Evolutionary conservation across 1,140 invertebrate species (phyloP).

Genomic region (Zaprionus camerounensis): DNA sequence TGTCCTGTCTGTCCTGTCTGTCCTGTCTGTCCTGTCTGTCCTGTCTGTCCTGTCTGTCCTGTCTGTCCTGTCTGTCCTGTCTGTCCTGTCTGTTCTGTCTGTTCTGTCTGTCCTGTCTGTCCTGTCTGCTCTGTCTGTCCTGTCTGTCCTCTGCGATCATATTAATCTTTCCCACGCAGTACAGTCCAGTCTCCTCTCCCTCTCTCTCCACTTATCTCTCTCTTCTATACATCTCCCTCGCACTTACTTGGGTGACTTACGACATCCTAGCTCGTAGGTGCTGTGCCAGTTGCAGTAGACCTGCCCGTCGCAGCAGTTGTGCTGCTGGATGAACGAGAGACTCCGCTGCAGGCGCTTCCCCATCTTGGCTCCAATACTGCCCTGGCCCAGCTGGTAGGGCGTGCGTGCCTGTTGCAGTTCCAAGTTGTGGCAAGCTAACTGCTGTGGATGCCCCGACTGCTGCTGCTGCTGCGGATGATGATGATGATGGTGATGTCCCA

Average conservation of each 20-base stretch:
- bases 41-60: neutral
- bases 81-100: too few relatives aligned
- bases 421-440: constrained; percentile 42
- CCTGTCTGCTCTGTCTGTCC: neutral
- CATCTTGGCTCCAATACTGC: constrained; percentile 71
- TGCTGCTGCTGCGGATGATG: constrained; percentile 42
- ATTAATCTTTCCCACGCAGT: too few relatives aligned
- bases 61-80: neutral
- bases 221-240: neutral
- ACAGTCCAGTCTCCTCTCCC: neutral
- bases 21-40: too few relatives aligned
- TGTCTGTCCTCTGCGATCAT: too few relatives aligned
- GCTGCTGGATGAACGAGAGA: constrained; percentile 80
- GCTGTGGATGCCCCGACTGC: constrained; percentile 30
- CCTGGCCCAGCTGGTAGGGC: constrained; percentile 67
- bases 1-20: too few relatives aligned
- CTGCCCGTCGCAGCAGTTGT: constrained; percentile 79
- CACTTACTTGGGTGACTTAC: constrained; percentile 75
- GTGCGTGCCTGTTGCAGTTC: constrained; percentile 24
- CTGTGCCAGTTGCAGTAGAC: constrained; percentile 76
- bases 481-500: constrained; percentile 27
- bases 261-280: constrained; percentile 74
- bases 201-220: neutral
- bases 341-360: constrained; percentile 81
- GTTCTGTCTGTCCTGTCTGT: neutral